phyloP scores from a whole-genome alignment of 2,113 vertebrate species.

The Hiodon tergisus region DNA sequence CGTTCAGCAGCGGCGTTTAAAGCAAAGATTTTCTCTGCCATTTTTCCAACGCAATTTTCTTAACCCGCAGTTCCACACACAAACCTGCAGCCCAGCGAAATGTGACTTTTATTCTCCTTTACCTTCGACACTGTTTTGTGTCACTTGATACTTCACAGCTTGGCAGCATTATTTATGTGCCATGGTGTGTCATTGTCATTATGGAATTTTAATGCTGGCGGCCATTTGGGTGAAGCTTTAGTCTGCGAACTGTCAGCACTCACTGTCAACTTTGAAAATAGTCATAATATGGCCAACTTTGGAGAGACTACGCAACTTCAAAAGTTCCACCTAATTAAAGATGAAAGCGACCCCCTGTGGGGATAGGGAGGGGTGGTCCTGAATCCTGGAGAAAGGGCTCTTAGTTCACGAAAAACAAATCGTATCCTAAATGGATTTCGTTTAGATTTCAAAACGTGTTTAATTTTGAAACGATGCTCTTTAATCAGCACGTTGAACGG shows the following conservation, averaged over 20 bases:
- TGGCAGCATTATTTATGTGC: constrained; percentile 28
- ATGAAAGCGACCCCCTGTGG: constrained; percentile 31
- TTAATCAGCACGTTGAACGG: neutral
- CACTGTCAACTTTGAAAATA: constrained; percentile 37
- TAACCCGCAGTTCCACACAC: too few species aligned
- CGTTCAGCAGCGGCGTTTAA: too few species aligned
- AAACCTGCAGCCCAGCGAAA: too few species aligned
- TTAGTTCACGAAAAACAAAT: constrained; percentile 3
- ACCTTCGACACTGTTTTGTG: neutral
- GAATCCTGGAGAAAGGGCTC: neutral
- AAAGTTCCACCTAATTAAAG: constrained; percentile 40
- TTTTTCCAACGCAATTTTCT: too few species aligned
- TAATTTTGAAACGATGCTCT: too few species aligned
- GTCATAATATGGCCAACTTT: constrained; percentile 33
- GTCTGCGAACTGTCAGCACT: constrained; percentile 35
- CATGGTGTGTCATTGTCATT: constrained; percentile 39
- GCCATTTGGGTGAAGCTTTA: constrained; percentile 26
- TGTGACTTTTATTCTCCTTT: too few species aligned
- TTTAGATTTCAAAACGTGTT: neutral
- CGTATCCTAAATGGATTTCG: constrained; percentile 10
- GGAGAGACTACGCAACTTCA: constrained; percentile 39
- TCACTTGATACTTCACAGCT: neutral
- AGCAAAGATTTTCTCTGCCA: too few species aligned
- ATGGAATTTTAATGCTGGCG: constrained; percentile 39
- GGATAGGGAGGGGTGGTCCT: neutral